Conservation (phyloP, 2,888 invertebrate species). For the Leptinotarsa peninsularis region DNA sequence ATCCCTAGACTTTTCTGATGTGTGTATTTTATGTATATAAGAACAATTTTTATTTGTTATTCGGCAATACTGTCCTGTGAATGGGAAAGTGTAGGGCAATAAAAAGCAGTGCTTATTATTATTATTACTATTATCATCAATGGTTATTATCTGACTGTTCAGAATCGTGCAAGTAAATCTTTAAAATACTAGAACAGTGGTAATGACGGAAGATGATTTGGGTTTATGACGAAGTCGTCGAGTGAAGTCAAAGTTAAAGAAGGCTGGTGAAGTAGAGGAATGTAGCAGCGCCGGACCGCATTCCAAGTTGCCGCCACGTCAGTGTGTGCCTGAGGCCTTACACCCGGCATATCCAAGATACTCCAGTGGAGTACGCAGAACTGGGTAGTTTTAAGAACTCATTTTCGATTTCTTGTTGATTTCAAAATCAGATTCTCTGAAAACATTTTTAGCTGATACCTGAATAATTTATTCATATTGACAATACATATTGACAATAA, state of each 20-base stretch:
- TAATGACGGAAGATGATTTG: not conserved
- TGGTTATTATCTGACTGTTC: too few species aligned
- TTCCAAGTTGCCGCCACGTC: conserved; percentile 52
- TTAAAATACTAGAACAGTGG: not conserved
- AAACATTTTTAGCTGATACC: too few species aligned
- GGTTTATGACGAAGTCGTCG: conserved; percentile 16
- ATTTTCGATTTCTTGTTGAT: too few species aligned
- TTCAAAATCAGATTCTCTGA: too few species aligned
- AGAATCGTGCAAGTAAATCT: too few species aligned
- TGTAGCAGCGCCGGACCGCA: conserved; percentile 64
- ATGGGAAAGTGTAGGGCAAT: too few species aligned
- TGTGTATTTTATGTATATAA: not conserved
- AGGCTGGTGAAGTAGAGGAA: conserved; percentile 57
- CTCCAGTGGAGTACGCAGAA: conserved; percentile 14
- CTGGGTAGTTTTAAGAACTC: too few species aligned
- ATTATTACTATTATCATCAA: not conserved
- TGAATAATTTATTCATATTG: too few species aligned
- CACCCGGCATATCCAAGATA: conserved; percentile 41
- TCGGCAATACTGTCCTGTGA: too few species aligned
- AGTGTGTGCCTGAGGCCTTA: conserved; percentile 45
- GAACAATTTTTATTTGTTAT: too few species aligned
- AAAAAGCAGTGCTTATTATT: not conserved
- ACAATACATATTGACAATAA: too few species aligned
- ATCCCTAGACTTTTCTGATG: too few species aligned
- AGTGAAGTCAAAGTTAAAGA: conserved; percentile 22